A percentile compares a stretch with the other conserved stretches of the same genome.
Evolutionary conservation across 2,888 invertebrate species (phyloP).

Genomic region (Antitype chi): DNA sequence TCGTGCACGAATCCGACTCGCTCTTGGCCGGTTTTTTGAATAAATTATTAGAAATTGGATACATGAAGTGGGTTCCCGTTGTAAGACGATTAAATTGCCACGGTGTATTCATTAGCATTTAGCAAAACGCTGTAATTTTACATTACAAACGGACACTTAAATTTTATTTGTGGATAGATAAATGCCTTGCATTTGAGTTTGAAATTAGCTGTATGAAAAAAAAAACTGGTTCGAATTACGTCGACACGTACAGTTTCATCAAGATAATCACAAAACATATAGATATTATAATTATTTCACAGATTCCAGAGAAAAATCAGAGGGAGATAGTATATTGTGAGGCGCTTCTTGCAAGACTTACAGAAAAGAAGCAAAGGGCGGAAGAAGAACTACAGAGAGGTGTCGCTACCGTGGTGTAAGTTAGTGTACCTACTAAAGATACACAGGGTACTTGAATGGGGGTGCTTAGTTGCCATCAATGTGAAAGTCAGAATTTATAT

Average conservation of each 20-base stretch:
- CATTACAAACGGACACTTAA: too few relatives aligned
- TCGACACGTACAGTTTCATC: background rate
- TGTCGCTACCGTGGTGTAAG: constrained; percentile 91
- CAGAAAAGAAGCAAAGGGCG: constrained; percentile 89
- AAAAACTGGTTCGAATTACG: background rate
- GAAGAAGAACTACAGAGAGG: constrained; percentile 91
- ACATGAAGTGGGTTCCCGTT: too few relatives aligned
- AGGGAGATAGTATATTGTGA: constrained; percentile 93
- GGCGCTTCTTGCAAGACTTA: constrained; percentile 88
- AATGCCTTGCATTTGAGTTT: background rate
- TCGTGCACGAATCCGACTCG: too few relatives aligned
- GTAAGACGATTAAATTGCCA: too few relatives aligned
- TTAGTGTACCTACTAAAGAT: background rate
- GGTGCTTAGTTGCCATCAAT: too few relatives aligned
- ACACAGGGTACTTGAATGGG: too few relatives aligned
- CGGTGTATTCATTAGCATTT: too few relatives aligned
- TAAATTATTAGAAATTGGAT: too few relatives aligned
- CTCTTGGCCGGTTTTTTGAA: too few relatives aligned
- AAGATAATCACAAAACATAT: background rate
- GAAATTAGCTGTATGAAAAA: background rate
- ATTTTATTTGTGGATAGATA: too few relatives aligned
- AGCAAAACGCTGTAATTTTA: too few relatives aligned
- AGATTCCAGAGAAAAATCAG: constrained; percentile 93
- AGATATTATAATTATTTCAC: constrained; percentile 29
- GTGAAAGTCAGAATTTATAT: too few relatives aligned